Conservation (phyloP, 2,888 invertebrate genomes). For the Lapara coniferarum region DNA sequence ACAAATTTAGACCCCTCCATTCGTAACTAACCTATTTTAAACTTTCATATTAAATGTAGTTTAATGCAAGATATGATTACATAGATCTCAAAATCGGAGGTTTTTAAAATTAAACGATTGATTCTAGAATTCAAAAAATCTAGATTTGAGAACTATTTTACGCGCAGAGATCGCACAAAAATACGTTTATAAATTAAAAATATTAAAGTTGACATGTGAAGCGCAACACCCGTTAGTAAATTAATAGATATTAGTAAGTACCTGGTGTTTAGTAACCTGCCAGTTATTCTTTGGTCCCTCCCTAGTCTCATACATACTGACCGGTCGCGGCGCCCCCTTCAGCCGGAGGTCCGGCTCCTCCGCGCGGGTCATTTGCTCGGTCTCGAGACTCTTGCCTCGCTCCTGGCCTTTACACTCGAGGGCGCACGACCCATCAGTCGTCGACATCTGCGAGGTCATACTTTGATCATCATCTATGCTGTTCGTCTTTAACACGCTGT, state of each 20-base stretch:
- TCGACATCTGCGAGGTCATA: conserved; percentile 68
- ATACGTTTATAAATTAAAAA: background rate
- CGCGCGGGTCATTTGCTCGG: conserved; percentile 64
- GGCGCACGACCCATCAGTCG: conserved; percentile 59
- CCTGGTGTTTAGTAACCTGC: conserved; percentile 85
- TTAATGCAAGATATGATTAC: too few relatives aligned
- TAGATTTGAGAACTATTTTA: too few relatives aligned
- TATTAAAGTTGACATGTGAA: background rate
- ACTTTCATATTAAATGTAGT: too few relatives aligned
- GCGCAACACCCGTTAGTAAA: conserved; percentile 48
- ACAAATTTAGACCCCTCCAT: too few relatives aligned
- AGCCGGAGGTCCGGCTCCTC: conserved; percentile 79
- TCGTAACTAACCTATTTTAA: too few relatives aligned
- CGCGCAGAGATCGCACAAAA: too few relatives aligned
- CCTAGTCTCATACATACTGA: conserved; percentile 94
- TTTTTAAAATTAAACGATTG: too few relatives aligned
- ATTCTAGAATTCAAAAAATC: too few relatives aligned
- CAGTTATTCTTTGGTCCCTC: conserved; percentile 86
- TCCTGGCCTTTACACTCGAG: conserved; percentile 56
- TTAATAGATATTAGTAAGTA: conserved; percentile 70
- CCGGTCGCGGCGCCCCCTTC: conserved; percentile 86
- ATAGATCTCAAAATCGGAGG: too few relatives aligned
- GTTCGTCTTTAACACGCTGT: conserved; percentile 87
- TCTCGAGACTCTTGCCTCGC: conserved; percentile 73
- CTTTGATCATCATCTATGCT: conserved; percentile 76